A percentile compares a stretch with the other conserved stretches of the same genome.
phyloP scores from a whole-genome alignment of 2,797 vertebrate species.

The Hoplostethus mediterraneus region DNA sequence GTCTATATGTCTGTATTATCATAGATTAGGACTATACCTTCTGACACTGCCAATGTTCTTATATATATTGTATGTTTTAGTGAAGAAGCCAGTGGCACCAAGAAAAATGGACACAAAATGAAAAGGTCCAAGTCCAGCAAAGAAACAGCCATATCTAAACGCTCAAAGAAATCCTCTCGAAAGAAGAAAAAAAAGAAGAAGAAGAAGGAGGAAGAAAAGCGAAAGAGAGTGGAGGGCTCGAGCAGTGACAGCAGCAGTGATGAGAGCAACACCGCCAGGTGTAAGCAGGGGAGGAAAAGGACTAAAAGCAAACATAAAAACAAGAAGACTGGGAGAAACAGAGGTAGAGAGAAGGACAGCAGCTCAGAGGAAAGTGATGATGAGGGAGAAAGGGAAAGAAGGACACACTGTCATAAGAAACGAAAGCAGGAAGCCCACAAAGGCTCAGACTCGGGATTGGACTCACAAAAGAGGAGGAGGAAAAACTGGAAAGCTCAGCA shows the following conservation, averaged over 20 bases:
- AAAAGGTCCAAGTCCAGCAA: constrained; percentile 83
- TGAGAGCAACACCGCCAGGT: constrained; percentile 49
- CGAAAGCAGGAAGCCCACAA: constrained; percentile 68
- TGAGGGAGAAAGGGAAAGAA: constrained; percentile 55
- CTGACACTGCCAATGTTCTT: neutral
- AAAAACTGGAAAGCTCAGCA: constrained; percentile 92
- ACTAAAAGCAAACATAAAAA: constrained; percentile 76
- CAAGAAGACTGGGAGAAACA: constrained; percentile 78
- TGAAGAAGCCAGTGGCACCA: constrained; percentile 70
- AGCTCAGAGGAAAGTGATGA: constrained; percentile 83
- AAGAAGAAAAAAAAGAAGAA: constrained; percentile 95
- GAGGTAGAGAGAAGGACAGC: constrained; percentile 79
- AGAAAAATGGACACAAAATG: constrained; percentile 81
- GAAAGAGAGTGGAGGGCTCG: constrained; percentile 81
- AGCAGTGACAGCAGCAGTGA: constrained; percentile 74
- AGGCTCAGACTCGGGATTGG: constrained; percentile 56
- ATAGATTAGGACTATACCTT: neutral
- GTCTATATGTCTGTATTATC: neutral
- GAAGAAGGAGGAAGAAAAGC: constrained; percentile 88
- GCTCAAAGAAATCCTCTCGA: constrained; percentile 90
- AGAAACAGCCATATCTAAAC: constrained; percentile 85
- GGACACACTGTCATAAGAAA: constrained; percentile 73
- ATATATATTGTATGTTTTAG: constrained; percentile 65
- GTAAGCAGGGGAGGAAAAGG: constrained; percentile 75
- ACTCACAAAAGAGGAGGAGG: constrained; percentile 83